phyloP scores from a whole-genome alignment of 2,888 invertebrate species.

The Drosophila sordidapex region DNA sequence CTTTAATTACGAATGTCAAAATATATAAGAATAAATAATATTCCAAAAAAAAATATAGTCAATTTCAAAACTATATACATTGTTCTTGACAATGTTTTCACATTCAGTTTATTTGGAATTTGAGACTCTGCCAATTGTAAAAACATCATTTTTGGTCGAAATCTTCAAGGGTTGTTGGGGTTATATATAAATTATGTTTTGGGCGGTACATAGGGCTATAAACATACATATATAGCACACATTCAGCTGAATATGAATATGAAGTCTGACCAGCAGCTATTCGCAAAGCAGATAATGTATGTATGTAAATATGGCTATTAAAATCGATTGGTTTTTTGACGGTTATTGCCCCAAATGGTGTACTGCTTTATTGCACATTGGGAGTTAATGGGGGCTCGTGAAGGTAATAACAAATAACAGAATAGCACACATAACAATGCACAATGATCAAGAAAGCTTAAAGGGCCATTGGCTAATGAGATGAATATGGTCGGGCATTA shows the following conservation, averaged over 20 bases:
- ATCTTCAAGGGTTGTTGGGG: not conserved
- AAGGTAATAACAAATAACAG: constrained; percentile 71
- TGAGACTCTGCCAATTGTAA: not conserved
- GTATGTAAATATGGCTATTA: constrained; percentile 46
- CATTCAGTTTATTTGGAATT: not conserved
- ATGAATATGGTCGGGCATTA: constrained; percentile 9
- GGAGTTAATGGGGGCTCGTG: constrained; percentile 46
- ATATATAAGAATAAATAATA: not conserved
- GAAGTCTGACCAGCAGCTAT: constrained; percentile 3
- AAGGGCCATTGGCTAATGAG: constrained; percentile 40
- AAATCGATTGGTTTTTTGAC: constrained; percentile 66
- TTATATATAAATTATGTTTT: not conserved
- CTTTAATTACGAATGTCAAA: too few relatives aligned
- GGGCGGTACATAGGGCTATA: not conserved
- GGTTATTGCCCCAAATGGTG: constrained; percentile 40
- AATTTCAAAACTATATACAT: not conserved
- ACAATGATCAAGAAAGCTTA: constrained; percentile 48
- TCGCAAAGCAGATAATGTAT: constrained; percentile 22
- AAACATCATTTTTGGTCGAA: not conserved
- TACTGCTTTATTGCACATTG: constrained; percentile 31
- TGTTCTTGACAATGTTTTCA: not conserved
- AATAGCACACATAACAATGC: constrained; percentile 55
- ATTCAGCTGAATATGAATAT: constrained; percentile 1
- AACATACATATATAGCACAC: not conserved
- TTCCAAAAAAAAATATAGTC: not conserved